Conservation (phyloP, 2,797 vertebrate species). For the Sebastes alutus region DNA sequence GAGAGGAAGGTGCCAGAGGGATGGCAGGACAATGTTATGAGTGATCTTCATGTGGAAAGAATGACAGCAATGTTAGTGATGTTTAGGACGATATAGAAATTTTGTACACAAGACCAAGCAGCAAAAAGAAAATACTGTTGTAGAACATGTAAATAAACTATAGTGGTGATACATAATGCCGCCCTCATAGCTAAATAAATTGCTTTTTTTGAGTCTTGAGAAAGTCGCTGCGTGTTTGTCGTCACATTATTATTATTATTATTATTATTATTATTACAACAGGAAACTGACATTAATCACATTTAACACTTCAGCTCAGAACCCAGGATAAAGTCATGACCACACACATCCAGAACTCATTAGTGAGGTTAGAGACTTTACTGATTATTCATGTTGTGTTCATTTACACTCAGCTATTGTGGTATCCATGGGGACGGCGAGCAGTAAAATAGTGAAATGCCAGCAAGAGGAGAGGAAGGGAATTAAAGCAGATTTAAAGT, state of each 20-base stretch:
- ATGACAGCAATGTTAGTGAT: constrained; percentile 25
- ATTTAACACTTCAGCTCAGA: background rate
- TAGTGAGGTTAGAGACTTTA: constrained; percentile 21
- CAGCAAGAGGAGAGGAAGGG: constrained; percentile 5
- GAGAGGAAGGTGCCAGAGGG: constrained; percentile 20
- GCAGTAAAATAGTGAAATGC: constrained; percentile 14
- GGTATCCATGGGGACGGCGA: constrained; percentile 37
- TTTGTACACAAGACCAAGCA: constrained; percentile 53
- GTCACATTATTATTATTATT: background rate
- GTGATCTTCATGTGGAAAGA: constrained; percentile 16
- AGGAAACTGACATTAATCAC: background rate
- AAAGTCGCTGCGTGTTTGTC: background rate
- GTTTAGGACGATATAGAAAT: constrained; percentile 37
- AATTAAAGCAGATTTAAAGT: constrained; percentile 8
- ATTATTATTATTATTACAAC: background rate
- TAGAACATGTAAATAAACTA: constrained; percentile 75
- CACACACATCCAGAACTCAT: constrained; percentile 41
- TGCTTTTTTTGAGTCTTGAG: constrained; percentile 61
- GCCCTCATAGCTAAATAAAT: constrained; percentile 60
- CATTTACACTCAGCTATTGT: constrained; percentile 15
- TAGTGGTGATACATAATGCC: constrained; percentile 51
- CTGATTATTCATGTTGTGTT: constrained; percentile 48
- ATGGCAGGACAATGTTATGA: constrained; percentile 33
- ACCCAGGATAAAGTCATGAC: constrained; percentile 18
- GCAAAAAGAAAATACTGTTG: constrained; percentile 15